These are phyloP conservation scores for Drosophila limbata DNA, from an alignment of 2,888 invertebrate genomes.

Conservation along the genomic window DNA sequence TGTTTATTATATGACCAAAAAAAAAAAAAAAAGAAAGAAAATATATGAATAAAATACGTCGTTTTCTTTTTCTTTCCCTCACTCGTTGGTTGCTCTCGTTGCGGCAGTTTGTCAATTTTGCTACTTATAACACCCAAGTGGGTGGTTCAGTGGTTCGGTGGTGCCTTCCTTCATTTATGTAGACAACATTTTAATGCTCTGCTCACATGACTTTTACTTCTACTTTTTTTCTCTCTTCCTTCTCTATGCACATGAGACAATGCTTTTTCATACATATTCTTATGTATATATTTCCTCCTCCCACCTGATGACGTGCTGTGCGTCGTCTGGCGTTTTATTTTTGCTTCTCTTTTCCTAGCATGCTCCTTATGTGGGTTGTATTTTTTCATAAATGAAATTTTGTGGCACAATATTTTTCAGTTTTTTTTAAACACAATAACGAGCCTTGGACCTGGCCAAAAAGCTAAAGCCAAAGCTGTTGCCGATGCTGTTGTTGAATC, in stretches of 20 bases:
- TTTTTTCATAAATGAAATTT: conserved; percentile 73
- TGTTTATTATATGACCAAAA: conserved; percentile 16
- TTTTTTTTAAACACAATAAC: conserved; percentile 49
- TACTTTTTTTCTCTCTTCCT: conserved; percentile 28
- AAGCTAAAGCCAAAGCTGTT: conserved; percentile 9
- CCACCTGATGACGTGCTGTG: conserved; percentile 28
- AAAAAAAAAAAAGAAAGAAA: not conserved
- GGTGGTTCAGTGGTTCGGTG: conserved; percentile 5
- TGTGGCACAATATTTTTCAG: conserved; percentile 71
- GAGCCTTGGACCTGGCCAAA: conserved; percentile 26
- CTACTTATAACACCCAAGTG: conserved; percentile 51
- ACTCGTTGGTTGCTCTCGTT: conserved; percentile 24
- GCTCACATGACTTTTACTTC: conserved; percentile 49
- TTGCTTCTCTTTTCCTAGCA: not conserved
- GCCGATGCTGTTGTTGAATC: conserved; percentile 4
- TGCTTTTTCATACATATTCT: conserved; percentile 51
- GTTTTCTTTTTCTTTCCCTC: conserved; percentile 12
- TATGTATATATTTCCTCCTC: conserved; percentile 1
- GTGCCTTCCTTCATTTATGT: conserved; percentile 23
- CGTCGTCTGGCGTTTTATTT: conserved; percentile 20
- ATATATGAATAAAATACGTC: conserved; percentile 8
- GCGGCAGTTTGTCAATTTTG: conserved; percentile 73
- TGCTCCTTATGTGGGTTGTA: conserved; percentile 20
- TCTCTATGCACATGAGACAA: conserved; percentile 74
- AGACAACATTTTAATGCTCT: conserved; percentile 47